These are phyloP conservation scores for Chunga burmeisteri DNA, from an alignment of 2,113 vertebrate genomes.

Conservation along the genomic window DNA sequence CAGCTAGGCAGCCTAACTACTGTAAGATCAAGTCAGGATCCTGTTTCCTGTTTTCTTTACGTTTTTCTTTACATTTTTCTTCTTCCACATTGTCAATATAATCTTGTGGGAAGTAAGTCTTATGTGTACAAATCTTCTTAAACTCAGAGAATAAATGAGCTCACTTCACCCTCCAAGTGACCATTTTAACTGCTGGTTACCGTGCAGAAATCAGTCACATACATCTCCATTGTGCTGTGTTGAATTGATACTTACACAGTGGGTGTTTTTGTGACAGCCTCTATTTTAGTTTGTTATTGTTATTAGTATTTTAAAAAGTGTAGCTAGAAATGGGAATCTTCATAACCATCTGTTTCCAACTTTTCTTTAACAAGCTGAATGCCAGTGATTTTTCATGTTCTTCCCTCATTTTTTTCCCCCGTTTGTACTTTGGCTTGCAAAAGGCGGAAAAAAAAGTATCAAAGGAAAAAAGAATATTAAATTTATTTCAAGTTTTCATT, in stretches of 20 bases:
- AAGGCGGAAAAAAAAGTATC: background rate
- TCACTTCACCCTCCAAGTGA: background rate
- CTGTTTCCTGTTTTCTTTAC: background rate
- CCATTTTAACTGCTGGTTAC: background rate
- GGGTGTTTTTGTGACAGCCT: background rate
- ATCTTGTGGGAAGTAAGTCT: background rate
- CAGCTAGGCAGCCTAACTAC: background rate
- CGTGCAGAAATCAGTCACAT: background rate
- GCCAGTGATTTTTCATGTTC: background rate
- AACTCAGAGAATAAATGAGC: background rate
- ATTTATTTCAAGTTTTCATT: conserved; percentile 14
- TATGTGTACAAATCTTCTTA: background rate
- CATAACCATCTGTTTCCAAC: background rate
- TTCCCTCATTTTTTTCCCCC: background rate
- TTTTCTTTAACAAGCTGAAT: background rate
- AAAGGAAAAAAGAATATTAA: background rate
- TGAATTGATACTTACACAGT: background rate
- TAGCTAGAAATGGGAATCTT: background rate
- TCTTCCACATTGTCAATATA: background rate
- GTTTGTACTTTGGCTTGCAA: background rate
- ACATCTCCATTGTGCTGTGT: background rate
- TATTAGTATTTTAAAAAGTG: background rate
- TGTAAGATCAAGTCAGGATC: background rate
- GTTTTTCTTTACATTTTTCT: background rate
- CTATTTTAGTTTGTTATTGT: background rate